A percentile compares a stretch with the other conserved stretches of the same genome.
phyloP scores from a whole-genome alignment of 1,140 invertebrate genomes.

The Prorops nasuta region DNA sequence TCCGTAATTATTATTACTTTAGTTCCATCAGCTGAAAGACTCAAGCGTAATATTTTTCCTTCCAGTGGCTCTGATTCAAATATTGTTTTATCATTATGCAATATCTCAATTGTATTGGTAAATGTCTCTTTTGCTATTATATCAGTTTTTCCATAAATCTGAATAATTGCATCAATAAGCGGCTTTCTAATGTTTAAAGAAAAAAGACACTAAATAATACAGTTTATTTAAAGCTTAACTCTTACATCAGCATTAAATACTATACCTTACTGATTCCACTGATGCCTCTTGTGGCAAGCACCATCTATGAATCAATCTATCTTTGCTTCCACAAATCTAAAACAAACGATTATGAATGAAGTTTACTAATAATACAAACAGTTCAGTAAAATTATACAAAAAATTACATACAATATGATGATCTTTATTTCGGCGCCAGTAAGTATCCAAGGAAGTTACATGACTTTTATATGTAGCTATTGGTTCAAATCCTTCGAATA shows the following conservation, averaged over 20 bases:
- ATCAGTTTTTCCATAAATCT: conserved; percentile 28
- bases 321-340: conserved; percentile 46
- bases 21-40: conserved; percentile 27
- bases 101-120: conserved; percentile 34
- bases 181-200: conserved; percentile 26
- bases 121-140: conserved; percentile 36
- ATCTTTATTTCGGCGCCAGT: conserved; percentile 35
- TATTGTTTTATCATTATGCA: conserved; percentile 21
- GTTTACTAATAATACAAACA: not conserved
- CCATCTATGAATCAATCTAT: conserved; percentile 42
- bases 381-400: conserved; percentile 4
- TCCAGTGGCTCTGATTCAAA: conserved; percentile 25
- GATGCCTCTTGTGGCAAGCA: conserved; percentile 35
- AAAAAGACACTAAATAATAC: conserved; percentile 10
- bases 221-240: not conserved
- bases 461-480: conserved; percentile 40
- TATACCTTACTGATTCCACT: conserved; percentile 27
- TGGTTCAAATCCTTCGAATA: conserved; percentile 23
- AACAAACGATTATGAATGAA: conserved; percentile 13
- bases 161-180: conserved; percentile 42
- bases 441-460: conserved; percentile 45
- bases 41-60: conserved; percentile 40
- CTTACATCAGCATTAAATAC: not conserved
- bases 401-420: conserved; percentile 38
- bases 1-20: conserved; percentile 42